Evolutionary conservation across 2,888 invertebrate genomes (phyloP).

Genomic region (Brenthis ino): DNA sequence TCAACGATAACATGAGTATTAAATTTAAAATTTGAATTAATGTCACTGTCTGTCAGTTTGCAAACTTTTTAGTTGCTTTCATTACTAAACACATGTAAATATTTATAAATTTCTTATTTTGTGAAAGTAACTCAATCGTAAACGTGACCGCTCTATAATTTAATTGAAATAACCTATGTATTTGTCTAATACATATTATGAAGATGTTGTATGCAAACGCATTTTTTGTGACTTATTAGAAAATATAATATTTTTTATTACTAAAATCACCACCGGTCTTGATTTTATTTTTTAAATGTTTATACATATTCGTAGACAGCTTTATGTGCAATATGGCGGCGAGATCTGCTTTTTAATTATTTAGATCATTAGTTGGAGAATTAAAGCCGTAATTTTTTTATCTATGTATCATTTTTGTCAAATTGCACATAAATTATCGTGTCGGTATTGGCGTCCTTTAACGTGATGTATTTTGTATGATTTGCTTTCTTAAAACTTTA

Average conservation of each 20-base stretch:
- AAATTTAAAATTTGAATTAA: no score
- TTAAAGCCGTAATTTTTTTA: background rate
- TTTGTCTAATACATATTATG: no score
- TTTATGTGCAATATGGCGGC: constrained; percentile 21
- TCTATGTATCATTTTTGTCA: background rate
- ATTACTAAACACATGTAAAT: no score
- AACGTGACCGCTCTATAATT: no score
- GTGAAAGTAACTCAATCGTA: no score
- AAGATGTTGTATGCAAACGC: no score
- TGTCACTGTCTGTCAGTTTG: no score
- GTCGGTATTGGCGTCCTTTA: constrained; percentile 19
- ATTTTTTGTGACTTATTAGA: no score
- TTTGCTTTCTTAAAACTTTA: constrained; percentile 1
- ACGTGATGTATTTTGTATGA: constrained; percentile 11
- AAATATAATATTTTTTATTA: background rate
- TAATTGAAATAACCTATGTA: no score
- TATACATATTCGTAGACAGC: constrained; percentile 2
- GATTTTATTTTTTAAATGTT: constrained; percentile 1
- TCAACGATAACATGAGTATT: no score
- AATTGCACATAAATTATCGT: constrained; percentile 20
- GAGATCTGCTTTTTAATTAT: constrained; percentile 6
- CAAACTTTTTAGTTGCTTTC: no score
- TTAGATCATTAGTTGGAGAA: background rate
- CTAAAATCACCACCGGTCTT: constrained; percentile 9
- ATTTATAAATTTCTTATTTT: no score